phyloP scores from a whole-genome alignment of 2,113 vertebrate species.

The Bostrychus sinensis region DNA sequence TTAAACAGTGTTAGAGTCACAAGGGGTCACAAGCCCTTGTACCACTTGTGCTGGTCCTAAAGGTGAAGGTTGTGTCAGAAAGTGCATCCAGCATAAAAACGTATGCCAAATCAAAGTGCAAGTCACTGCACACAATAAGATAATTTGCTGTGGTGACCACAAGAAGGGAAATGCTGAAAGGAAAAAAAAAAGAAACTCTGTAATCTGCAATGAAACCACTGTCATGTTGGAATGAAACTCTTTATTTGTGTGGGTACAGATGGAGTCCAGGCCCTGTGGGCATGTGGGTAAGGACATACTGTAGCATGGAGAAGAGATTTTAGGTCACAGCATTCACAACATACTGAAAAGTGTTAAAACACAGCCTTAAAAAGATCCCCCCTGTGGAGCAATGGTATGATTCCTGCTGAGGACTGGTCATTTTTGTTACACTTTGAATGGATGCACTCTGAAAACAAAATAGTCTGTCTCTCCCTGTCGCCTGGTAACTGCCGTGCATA shows the following conservation, averaged over 20 bases:
- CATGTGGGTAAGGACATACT: conserved; percentile 49
- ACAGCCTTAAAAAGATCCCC: not conserved
- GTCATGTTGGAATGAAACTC: conserved; percentile 53
- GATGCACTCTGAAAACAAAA: conserved; percentile 12
- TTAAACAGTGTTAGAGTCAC: too few species aligned
- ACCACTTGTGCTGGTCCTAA: not conserved
- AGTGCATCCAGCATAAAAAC: too few species aligned
- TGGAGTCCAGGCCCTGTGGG: conserved; percentile 62
- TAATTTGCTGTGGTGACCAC: conserved; percentile 21
- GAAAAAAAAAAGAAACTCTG: not conserved
- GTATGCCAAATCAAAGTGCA: too few species aligned
- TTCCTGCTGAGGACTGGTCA: not conserved
- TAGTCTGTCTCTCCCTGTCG: not conserved
- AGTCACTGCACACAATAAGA: not conserved
- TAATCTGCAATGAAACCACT: conserved; percentile 8
- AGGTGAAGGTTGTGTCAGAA: too few species aligned
- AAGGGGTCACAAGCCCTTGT: too few species aligned
- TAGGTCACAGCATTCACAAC: conserved; percentile 53
- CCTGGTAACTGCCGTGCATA: not conserved
- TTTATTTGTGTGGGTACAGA: conserved; percentile 66
- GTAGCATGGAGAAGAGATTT: conserved; percentile 38
- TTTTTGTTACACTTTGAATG: conserved; percentile 10
- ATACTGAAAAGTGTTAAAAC: not conserved
- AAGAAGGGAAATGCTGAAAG: conserved; percentile 34
- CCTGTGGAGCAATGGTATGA: not conserved